Evolutionary conservation across 2,888 invertebrate species (phyloP).

Genomic region (Scaeva pyrastri): DNA sequence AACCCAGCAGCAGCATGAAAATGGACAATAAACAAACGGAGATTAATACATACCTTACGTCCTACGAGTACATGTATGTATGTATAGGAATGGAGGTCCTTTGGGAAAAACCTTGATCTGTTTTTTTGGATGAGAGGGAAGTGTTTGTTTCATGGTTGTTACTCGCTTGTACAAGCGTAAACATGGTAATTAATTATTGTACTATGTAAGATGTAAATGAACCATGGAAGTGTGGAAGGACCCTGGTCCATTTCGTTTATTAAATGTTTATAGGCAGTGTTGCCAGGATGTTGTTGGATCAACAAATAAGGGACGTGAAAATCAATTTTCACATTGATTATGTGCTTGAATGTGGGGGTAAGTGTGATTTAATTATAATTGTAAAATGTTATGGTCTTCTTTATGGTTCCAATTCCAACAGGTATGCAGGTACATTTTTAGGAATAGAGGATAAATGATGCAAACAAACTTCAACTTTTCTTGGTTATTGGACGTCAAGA

Average conservation of each 20-base stretch:
- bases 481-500: too few species aligned
- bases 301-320: too few species aligned
- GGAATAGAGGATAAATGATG: too few species aligned
- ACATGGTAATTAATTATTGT: conserved; percentile 33
- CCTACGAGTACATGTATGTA: too few species aligned
- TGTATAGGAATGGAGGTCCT: conserved; percentile 5
- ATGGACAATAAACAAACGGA: conserved; percentile 44
- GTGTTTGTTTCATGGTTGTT: conserved; percentile 65
- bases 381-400: neutral
- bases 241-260: neutral
- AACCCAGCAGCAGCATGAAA: conserved; percentile 28
- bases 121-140: conserved; percentile 16
- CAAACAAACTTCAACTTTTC: too few species aligned
- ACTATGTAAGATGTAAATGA: conserved; percentile 37
- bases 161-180: conserved; percentile 46
- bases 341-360: too few species aligned
- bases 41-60: neutral
- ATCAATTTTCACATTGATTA: too few species aligned
- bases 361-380: neutral
- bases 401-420: too few species aligned
- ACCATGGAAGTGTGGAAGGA: conserved; percentile 55
- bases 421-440: too few species aligned
- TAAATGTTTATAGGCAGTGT: too few species aligned
- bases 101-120: conserved; percentile 57
- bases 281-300: too few species aligned